These are phyloP conservation scores for Buceros bicornis DNA, from an alignment of 2,797 vertebrate genomes.

Conservation along the genomic window DNA sequence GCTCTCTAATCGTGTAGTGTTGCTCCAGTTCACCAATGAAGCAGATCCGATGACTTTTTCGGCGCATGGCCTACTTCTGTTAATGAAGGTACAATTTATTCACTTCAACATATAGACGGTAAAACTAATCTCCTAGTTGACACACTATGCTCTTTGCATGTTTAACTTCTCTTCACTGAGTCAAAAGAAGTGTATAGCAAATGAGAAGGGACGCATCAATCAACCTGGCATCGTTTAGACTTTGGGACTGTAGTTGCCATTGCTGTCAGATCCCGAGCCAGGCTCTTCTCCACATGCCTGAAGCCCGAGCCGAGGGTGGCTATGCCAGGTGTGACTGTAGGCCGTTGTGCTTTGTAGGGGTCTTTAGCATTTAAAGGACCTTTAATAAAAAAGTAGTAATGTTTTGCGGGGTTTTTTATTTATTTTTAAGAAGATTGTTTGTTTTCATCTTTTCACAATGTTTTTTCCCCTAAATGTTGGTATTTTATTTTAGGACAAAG, in stretches of 20 bases:
- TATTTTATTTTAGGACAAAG: not conserved
- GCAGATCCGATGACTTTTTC: slow-evolving; percentile 67
- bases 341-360: not conserved
- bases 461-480: not conserved
- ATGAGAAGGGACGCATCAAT: slow-evolving; percentile 8
- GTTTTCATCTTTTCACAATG: accelerated
- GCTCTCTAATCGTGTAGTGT: slow-evolving; percentile 70
- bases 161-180: slow-evolving; percentile 10
- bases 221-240: not conserved
- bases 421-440: not conserved
- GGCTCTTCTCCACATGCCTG: not conserved
- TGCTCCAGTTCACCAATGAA: slow-evolving; percentile 77
- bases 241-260: not conserved
- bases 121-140: slow-evolving; percentile 53
- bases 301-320: not conserved
- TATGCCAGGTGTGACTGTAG: not conserved
- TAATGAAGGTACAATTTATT: slow-evolving; percentile 69
- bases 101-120: slow-evolving; percentile 41
- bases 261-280: not conserved
- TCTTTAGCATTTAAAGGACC: not conserved
- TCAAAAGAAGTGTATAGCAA: not conserved
- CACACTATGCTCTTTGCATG: slow-evolving; percentile 19
- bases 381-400: too few relatives aligned
- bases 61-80: slow-evolving; percentile 40
- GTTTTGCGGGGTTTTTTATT: not conserved